Evolutionary conservation across 2,888 invertebrate species (phyloP).

Genomic region (Zeuzera pyrina): DNA sequence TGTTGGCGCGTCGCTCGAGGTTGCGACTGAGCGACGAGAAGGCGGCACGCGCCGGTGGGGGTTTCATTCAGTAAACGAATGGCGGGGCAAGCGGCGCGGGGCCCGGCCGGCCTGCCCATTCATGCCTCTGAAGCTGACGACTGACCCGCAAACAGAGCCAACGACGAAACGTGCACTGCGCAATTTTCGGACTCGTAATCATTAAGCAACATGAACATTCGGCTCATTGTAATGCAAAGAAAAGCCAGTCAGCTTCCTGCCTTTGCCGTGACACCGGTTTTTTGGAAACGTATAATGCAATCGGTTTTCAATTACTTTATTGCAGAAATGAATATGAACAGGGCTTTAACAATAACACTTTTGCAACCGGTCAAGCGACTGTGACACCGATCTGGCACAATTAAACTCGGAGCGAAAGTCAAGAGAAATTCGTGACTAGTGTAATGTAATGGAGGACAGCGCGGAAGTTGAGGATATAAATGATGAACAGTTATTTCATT

Average conservation of each 20-base stretch:
- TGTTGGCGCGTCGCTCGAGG: constrained; percentile 51
- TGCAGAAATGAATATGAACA: too few species aligned
- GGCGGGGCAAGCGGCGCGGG: constrained; percentile 40
- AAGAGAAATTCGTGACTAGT: constrained; percentile 39
- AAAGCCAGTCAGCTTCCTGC: constrained; percentile 28
- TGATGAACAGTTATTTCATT: neutral
- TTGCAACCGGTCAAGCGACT: constrained; percentile 28
- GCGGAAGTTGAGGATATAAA: neutral
- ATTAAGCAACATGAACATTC: constrained; percentile 11
- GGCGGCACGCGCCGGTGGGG: constrained; percentile 64
- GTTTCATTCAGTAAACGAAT: constrained; percentile 66
- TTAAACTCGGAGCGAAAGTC: constrained; percentile 37
- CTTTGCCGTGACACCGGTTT: constrained; percentile 17
- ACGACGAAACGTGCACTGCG: constrained; percentile 22
- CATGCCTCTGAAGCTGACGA: constrained; percentile 54
- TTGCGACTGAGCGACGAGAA: constrained; percentile 54
- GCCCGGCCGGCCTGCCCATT: constrained; percentile 45
- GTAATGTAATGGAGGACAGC: constrained; percentile 1
- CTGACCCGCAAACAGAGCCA: constrained; percentile 25
- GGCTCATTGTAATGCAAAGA: constrained; percentile 26
- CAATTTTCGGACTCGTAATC: constrained; percentile 17
- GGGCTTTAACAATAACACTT: too few species aligned
- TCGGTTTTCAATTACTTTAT: too few species aligned
- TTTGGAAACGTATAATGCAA: constrained; percentile 18
- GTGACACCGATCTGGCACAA: constrained; percentile 31